These are phyloP conservation scores for Chelon labrosus DNA, from an alignment of 2,797 vertebrate species.

Conservation along the genomic window DNA sequence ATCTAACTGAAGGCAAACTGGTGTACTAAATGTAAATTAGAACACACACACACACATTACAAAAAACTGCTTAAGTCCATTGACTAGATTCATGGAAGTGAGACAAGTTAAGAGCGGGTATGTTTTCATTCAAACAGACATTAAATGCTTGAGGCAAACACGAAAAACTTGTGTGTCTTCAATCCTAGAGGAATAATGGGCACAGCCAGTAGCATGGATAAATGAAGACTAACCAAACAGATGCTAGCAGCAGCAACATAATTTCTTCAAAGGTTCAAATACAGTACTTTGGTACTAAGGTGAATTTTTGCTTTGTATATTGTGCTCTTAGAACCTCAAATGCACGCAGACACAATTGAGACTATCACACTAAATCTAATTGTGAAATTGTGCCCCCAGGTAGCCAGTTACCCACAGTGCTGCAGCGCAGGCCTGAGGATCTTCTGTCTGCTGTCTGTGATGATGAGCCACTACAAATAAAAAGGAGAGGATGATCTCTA, in stretches of 20 bases:
- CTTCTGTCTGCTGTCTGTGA: slow-evolving; percentile 42
- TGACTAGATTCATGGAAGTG: background rate
- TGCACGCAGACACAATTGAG: slow-evolving; percentile 23
- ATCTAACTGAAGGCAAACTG: too few relatives aligned
- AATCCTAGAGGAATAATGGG: background rate
- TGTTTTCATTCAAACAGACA: background rate
- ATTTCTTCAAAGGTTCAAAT: slow-evolving; percentile 1
- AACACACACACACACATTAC: background rate
- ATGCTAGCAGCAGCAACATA: slow-evolving; percentile 8
- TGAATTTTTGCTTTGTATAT: slow-evolving; percentile 21
- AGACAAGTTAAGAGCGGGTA: background rate
- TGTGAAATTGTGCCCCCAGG: slow-evolving; percentile 42
- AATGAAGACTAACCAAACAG: slow-evolving; percentile 14
- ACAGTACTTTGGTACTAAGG: background rate
- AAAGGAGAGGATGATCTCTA: slow-evolving; percentile 24
- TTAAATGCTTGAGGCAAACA: background rate
- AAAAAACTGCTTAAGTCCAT: background rate
- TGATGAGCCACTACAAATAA: slow-evolving; percentile 52
- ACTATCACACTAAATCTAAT: slow-evolving; percentile 44
- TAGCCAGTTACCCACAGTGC: slow-evolving; percentile 43
- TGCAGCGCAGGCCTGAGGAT: slow-evolving; percentile 11
- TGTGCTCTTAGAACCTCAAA: slow-evolving; percentile 21
- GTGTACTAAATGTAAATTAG: background rate
- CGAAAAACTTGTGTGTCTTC: background rate
- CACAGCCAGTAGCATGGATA: background rate